A percentile compares a stretch with the other conserved stretches of the same genome.
These are phyloP conservation scores for Lasioglossum vierecki DNA, from an alignment of 2,888 invertebrate species.

Conservation along the genomic window DNA sequence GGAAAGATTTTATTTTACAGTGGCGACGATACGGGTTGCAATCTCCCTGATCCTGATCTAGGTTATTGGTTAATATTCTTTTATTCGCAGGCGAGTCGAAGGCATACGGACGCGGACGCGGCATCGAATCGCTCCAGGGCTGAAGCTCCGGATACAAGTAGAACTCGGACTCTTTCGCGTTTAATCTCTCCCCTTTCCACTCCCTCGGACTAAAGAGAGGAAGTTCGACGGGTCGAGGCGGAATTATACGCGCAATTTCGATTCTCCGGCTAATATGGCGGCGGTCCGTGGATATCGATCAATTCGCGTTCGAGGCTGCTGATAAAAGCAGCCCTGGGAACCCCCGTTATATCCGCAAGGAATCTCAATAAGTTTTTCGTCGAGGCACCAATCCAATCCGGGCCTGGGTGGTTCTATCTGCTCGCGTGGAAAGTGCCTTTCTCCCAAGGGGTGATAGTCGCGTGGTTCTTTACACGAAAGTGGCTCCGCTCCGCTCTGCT, in stretches of 20 bases:
- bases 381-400: constrained; percentile 70
- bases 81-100: not conserved
- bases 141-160: not conserved
- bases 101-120: not conserved
- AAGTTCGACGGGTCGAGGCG: not conserved
- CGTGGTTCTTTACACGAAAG: constrained; percentile 52
- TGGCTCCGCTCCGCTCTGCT: constrained; percentile 25
- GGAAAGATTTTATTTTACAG: constrained; percentile 9
- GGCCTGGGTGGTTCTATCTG: constrained; percentile 66
- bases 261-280: constrained; percentile 46
- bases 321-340: constrained; percentile 46
- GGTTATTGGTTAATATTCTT: constrained; percentile 4
- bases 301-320: constrained; percentile 41
- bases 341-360: constrained; percentile 65
- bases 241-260: constrained; percentile 52
- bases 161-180: not conserved
- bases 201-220: constrained; percentile 13
- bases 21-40: not conserved
- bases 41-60: not conserved
- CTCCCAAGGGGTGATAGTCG: constrained; percentile 61
- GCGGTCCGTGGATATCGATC: constrained; percentile 55
- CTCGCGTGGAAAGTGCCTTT: constrained; percentile 69
- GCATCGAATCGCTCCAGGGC: not conserved
- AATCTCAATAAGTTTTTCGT: constrained; percentile 74
- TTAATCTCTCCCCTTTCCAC: constrained; percentile 25